phyloP scores from a whole-genome alignment of 1,140 invertebrate species.

The Pararge aegeria region DNA sequence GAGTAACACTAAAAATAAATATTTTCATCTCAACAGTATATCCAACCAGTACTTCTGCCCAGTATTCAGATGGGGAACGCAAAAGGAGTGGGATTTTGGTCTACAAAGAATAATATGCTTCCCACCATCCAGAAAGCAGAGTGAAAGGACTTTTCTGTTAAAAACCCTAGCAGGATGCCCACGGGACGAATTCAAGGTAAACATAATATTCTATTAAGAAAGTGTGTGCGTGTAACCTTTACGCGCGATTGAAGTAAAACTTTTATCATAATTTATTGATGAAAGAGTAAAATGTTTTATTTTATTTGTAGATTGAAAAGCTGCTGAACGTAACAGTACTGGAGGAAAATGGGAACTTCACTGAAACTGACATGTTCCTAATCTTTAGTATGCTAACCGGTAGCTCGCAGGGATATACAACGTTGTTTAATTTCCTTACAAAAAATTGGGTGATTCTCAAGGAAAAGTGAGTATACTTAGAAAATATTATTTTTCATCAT shows the following conservation, averaged over 20 bases:
- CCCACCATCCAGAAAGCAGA: constrained; percentile 83
- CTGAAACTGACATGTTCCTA: constrained; percentile 85
- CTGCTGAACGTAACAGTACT: constrained; percentile 85
- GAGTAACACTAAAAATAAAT: too few relatives aligned
- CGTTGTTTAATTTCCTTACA: constrained; percentile 84
- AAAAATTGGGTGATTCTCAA: constrained; percentile 84
- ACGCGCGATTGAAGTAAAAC: too few relatives aligned
- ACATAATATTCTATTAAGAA: too few relatives aligned
- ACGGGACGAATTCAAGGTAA: constrained; percentile 81
- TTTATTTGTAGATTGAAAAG: constrained; percentile 67
- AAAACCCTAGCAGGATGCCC: constrained; percentile 89
- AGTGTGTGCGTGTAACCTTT: too few relatives aligned
- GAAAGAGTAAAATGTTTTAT: too few relatives aligned
- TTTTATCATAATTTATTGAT: too few relatives aligned
- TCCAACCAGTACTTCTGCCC: constrained; percentile 87
- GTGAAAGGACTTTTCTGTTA: constrained; percentile 86
- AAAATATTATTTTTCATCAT: too few relatives aligned
- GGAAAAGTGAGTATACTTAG: constrained; percentile 76
- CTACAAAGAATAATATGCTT: constrained; percentile 87
- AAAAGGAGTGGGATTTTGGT: constrained; percentile 89
- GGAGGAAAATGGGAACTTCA: constrained; percentile 84
- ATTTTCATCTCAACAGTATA: constrained; percentile 75
- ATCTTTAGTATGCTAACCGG: constrained; percentile 86
- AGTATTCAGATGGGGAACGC: constrained; percentile 87
- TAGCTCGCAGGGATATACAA: constrained; percentile 83